These are phyloP conservation scores for Phenganax subtilis DNA, from an alignment of 92 coral and sea anemone genomes.

Conservation along the genomic window DNA sequence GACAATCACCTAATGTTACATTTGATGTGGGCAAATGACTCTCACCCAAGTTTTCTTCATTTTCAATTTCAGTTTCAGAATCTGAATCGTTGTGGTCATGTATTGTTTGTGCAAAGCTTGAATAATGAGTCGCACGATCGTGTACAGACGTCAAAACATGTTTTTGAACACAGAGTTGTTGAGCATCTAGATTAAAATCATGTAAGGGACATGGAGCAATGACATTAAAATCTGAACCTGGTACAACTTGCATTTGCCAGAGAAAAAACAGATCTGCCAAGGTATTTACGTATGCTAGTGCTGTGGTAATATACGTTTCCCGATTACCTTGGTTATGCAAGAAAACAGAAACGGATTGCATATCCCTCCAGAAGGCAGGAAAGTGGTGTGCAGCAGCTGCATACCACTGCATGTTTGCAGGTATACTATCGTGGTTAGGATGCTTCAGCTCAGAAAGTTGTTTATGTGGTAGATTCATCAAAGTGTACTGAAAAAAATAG, in stretches of 20 bases:
- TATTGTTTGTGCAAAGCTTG: not conserved
- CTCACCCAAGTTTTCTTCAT: too few species aligned
- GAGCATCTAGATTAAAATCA: not conserved
- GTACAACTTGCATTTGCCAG: not conserved
- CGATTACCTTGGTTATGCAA: not conserved
- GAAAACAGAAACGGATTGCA: not conserved
- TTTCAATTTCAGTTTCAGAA: too few species aligned
- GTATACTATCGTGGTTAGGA: not conserved
- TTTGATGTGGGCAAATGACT: too few species aligned
- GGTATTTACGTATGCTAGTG: not conserved
- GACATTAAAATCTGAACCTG: not conserved
- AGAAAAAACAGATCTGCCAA: not conserved
- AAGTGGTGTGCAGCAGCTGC: not conserved
- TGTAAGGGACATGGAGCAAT: not conserved
- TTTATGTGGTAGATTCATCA: conserved; percentile 5
- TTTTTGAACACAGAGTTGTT: not conserved
- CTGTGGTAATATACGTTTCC: not conserved
- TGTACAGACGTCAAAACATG: not conserved
- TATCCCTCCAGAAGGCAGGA: not conserved
- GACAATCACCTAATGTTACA: too few species aligned
- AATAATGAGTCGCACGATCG: not conserved
- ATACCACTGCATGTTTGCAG: not conserved
- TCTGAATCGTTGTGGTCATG: too few species aligned
- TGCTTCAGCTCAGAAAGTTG: not conserved
- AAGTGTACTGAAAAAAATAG: not conserved